Conservation (phyloP, 2,113 vertebrate genomes). For the Hemichromis elongatus region DNA sequence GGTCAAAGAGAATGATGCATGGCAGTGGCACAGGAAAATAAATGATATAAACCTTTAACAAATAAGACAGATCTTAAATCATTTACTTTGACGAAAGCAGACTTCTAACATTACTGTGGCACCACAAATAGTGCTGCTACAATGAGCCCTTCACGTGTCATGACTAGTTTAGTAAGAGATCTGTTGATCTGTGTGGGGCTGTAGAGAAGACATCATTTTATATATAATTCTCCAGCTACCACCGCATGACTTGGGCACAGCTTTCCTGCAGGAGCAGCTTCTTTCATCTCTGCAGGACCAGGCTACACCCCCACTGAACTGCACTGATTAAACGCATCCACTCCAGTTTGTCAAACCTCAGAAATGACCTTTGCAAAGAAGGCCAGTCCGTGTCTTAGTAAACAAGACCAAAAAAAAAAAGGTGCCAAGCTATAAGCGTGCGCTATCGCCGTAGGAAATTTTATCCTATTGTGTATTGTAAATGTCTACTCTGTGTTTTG, state of each 20-base stretch:
- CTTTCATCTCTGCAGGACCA: conserved; percentile 43
- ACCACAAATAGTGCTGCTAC: background rate
- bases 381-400: conserved; percentile 5
- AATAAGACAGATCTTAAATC: background rate
- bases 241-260: background rate
- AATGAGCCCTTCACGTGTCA: background rate
- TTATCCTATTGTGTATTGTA: background rate
- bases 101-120: background rate
- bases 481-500: background rate
- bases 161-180: conserved; percentile 7
- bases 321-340: conserved; percentile 34
- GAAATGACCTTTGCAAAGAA: conserved; percentile 25
- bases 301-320: background rate
- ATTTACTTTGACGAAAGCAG: background rate
- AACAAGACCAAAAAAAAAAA: background rate
- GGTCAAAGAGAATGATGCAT: background rate
- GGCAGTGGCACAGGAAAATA: background rate
- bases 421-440: background rate
- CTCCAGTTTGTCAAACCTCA: conserved; percentile 32
- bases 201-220: conserved; percentile 8
- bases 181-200: background rate
- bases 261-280: background rate
- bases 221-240: background rate
- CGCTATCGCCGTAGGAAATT: background rate
- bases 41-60: background rate